Base-by-base conservation (phyloP, 2,113 vertebrate species). In the Meriones unguiculatus region DNA sequence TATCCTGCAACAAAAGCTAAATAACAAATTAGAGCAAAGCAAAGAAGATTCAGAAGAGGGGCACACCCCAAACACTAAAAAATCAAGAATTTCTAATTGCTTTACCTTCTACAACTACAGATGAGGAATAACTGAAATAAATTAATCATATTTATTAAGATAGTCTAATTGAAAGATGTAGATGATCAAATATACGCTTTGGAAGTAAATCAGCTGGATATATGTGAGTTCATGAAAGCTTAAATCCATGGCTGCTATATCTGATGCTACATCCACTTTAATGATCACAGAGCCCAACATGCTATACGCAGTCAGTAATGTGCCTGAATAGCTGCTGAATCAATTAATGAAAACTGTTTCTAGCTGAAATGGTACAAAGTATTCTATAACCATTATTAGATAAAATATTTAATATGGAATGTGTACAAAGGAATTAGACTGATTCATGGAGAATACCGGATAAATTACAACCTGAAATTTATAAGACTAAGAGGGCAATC, bases 71-170 rank as follows among this genome's bases (percentile, higher is more conserved):
- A 62, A 65, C 35, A 25, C 17, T 1, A 38, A 7, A 17, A 67
- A 82, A 46, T 46, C 46, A 46, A 91, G 15, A 41, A 62, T 35
- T 57, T 76, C 57, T 11, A 38, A 35, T 59, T 85, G 85, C 3
- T 92, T 52, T 12, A 46, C 59, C 67, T 91, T 41, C 17, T 15
- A 9, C 50, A 17, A 46, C 3, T 10, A 62, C 2, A 38, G 50
- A 67, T 85, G 87, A 65, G 92, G 94, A 84, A 80, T n/a, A 78
- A 30, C 41, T 67, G 13, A 95, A 90, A 57, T 64, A 65, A 96
- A 90, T 32, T 52, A 12, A 59, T 50, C 6, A 32, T 22, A 10
- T 32, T 46, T 25, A 78, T 80, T 38, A 22, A 4, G 38, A 90
- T 30, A 52, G 5, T 38, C 32, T 85, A 65, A 32, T 22, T 72